A percentile compares a stretch with the other conserved stretches of the same genome.
Conservation (phyloP, 1,140 invertebrate species). For the Eriocheir sinensis region DNA sequence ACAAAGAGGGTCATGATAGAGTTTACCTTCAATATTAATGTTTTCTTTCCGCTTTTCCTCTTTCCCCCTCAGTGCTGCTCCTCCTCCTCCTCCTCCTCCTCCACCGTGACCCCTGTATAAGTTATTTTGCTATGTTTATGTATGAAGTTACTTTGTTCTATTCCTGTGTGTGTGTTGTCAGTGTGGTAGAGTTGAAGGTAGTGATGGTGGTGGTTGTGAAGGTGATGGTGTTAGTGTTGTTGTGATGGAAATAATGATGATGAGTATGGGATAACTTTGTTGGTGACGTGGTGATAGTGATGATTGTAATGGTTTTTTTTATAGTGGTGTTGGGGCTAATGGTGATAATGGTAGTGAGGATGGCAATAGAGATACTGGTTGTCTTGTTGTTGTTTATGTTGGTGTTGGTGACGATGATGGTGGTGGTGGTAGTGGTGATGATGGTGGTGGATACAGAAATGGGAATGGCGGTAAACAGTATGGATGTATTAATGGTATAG, state of each 20-base stretch:
- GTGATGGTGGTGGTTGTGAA: not conserved
- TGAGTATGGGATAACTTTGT: too few relatives aligned
- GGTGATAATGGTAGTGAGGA: not conserved
- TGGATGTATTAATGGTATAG: too few relatives aligned
- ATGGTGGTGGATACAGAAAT: not conserved
- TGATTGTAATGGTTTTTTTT: not conserved
- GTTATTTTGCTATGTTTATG: too few relatives aligned
- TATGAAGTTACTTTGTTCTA: too few relatives aligned
- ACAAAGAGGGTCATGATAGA: not conserved
- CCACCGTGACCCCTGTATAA: too few relatives aligned
- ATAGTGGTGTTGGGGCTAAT: not conserved
- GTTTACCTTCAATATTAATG: not conserved
- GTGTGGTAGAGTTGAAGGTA: not conserved
- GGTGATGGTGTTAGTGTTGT: not conserved
- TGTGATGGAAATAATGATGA: not conserved
- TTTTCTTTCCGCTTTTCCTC: too few relatives aligned
- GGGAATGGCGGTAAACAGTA: not conserved
- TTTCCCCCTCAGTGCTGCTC: too few relatives aligned
- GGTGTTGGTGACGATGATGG: not conserved
- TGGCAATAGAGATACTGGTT: too few relatives aligned
- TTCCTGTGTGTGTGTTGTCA: not conserved
- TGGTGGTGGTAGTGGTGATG: not conserved
- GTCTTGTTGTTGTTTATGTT: not conserved
- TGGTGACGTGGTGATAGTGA: slow-evolving; percentile 1
- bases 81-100: not conserved